Conservation (phyloP, 2,113 vertebrate species). For the Microtus oregoni region DNA sequence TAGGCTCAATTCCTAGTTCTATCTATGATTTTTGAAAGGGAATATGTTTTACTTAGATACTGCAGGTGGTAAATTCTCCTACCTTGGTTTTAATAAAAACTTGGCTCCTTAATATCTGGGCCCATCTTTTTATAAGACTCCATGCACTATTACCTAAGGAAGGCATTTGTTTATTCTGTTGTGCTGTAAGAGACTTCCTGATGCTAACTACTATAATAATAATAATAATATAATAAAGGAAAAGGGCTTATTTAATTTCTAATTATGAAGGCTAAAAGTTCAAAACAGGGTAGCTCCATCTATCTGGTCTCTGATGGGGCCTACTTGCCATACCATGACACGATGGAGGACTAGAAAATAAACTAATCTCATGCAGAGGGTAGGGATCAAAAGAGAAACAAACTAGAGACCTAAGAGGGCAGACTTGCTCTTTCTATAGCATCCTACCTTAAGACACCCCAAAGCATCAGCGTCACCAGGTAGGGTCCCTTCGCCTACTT, state of each 20-base stretch:
- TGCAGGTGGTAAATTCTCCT: not conserved
- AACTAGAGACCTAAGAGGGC: not conserved
- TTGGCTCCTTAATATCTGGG: not conserved
- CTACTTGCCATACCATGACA: not conserved
- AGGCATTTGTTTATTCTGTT: not conserved
- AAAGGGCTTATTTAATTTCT: not conserved
- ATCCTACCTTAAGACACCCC: not conserved
- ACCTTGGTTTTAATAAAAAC: slow-evolving; percentile 33
- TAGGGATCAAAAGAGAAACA: too few species aligned
- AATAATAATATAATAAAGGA: too few species aligned
- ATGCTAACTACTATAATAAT: not conserved
- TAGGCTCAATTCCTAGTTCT: not conserved
- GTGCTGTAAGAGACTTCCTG: not conserved
- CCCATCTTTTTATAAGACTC: not conserved
- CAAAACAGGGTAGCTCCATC: too few species aligned
- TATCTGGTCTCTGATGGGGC: not conserved
- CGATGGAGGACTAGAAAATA: not conserved
- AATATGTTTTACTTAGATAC: not conserved
- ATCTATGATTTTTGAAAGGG: not conserved
- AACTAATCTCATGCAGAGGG: not conserved
- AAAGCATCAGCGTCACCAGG: not conserved
- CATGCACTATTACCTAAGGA: not conserved
- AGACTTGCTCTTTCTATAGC: not conserved
- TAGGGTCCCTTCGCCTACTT: not conserved
- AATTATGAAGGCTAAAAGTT: not conserved